Evolutionary conservation across 1,140 invertebrate genomes (phyloP).

Genomic region (Vanessa tameamea): DNA sequence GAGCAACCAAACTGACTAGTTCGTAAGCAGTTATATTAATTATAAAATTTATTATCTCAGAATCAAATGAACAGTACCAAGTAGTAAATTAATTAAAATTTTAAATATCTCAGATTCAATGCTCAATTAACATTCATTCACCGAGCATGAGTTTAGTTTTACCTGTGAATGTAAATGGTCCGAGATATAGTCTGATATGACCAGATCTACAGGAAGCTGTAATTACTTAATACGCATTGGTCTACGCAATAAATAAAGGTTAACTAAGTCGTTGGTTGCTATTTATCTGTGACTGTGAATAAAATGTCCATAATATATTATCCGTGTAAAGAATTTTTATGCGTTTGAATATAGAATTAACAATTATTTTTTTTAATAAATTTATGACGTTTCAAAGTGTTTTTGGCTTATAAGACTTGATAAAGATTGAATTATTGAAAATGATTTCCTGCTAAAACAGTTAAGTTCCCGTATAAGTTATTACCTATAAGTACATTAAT

Average conservation of each 20-base stretch:
- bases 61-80: not conserved
- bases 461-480: too few species aligned
- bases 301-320: not conserved
- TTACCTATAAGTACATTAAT: too few species aligned
- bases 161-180: conserved; percentile 3
- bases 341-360: too few species aligned
- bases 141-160: not conserved
- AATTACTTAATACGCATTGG: conserved; percentile 12
- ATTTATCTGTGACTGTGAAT: not conserved
- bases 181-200: conserved; percentile 1
- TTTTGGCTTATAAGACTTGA: too few species aligned
- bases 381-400: too few species aligned
- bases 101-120: not conserved
- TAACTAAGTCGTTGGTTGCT: conserved; percentile 10
- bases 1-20: too few species aligned
- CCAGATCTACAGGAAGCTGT: conserved; percentile 7
- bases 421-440: too few species aligned
- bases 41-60: not conserved
- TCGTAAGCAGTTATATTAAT: too few species aligned
- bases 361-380: too few species aligned
- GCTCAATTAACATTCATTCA: not conserved
- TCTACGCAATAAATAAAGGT: conserved; percentile 11
- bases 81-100: not conserved
- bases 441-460: too few species aligned
- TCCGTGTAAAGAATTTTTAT: not conserved